A percentile compares a stretch with the other conserved stretches of the same genome.
phyloP scores from a whole-genome alignment of 2,888 invertebrate species.

The Tachina grossa region DNA sequence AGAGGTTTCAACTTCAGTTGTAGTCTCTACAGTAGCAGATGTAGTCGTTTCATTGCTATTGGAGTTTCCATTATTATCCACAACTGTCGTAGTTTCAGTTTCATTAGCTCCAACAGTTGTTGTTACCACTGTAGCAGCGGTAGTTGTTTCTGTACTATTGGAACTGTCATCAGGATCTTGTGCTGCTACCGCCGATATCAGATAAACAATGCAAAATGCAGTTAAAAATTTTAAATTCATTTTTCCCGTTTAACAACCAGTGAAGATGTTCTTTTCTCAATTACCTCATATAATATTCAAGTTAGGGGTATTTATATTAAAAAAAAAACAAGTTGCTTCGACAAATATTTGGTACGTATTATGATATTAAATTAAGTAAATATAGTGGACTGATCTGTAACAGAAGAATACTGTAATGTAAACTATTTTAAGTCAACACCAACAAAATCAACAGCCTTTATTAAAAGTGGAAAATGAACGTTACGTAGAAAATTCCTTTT shows the following conservation, averaged over 20 bases:
- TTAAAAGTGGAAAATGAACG: neutral
- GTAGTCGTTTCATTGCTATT: neutral
- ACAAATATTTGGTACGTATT: neutral
- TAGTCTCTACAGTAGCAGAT: neutral
- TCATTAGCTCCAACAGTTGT: neutral
- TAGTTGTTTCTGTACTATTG: no score
- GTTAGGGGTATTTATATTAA: conserved; percentile 31
- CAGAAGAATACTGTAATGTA: neutral
- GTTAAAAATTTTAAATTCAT: conserved; percentile 39
- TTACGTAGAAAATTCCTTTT: neutral
- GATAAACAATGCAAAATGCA: neutral
- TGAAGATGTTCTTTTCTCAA: neutral
- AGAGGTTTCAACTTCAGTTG: neutral
- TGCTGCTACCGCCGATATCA: neutral
- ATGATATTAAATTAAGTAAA: conserved; percentile 8
- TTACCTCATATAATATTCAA: neutral
- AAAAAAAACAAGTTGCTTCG: neutral
- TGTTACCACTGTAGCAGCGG: neutral
- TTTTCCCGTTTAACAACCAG: neutral
- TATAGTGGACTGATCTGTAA: neutral
- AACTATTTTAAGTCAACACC: conserved; percentile 14
- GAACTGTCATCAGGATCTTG: no score
- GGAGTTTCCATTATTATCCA: neutral
- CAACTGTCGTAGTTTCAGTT: neutral
- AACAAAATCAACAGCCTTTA: neutral